Percentiles rank a stretch among this genome's conserved stretches.
These are phyloP conservation scores for Ypsolopha sequella DNA, from an alignment of 2,888 invertebrate genomes.

Conservation along the genomic window DNA sequence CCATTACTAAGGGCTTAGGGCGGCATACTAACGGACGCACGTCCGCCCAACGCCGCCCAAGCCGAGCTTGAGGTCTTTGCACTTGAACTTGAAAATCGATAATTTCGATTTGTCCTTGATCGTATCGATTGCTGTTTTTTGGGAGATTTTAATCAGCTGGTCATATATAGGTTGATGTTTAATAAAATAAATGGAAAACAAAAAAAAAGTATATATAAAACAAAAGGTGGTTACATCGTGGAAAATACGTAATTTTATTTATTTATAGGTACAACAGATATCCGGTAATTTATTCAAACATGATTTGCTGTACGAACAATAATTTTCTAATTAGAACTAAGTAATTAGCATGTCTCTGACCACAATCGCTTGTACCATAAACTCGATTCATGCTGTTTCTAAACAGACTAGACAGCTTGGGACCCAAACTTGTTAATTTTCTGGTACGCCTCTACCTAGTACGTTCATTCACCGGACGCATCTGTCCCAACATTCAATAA, in stretches of 20 bases:
- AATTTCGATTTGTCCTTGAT: no score
- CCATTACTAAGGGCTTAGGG: constrained; percentile 20
- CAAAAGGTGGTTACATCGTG: no score
- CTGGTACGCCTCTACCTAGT: constrained; percentile 20
- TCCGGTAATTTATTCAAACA: no score
- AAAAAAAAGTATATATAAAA: no score
- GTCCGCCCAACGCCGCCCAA: constrained; percentile 10
- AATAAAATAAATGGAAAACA: no score
- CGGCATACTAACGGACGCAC: constrained; percentile 26
- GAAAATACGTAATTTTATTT: no score
- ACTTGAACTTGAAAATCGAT: constrained; percentile 20
- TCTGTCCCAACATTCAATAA: constrained; percentile 28
- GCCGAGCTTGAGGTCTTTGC: constrained; percentile 11
- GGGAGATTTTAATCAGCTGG: no score
- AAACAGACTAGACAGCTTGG: constrained; percentile 20
- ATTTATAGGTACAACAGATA: no score
- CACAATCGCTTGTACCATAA: neutral
- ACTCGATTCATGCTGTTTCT: neutral
- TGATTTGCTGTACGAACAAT: no score
- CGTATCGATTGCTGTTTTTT: no score
- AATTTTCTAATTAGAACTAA: neutral
- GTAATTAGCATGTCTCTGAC: neutral
- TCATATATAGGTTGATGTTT: no score
- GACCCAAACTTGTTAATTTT: constrained; percentile 16
- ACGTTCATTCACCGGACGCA: constrained; percentile 30